Conservation (phyloP, 2,888 invertebrate genomes). For the Callyntrura guangdongensis region DNA sequence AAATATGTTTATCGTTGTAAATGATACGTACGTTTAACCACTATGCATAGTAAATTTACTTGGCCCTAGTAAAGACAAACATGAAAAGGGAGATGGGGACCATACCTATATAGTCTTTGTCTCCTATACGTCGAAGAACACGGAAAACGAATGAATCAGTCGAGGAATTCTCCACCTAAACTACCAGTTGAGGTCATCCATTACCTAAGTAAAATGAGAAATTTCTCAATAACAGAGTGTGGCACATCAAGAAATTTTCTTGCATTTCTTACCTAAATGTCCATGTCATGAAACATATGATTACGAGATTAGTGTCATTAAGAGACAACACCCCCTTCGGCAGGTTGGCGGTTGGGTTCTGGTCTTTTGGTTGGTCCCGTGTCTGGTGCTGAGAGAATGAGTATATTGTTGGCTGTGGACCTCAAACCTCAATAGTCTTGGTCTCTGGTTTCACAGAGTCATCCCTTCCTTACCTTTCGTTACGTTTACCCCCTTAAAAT, state of each 20-base stretch:
- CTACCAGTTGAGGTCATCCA: conserved; percentile 68
- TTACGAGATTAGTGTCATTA: conserved; percentile 85
- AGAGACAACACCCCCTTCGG: conserved; percentile 80
- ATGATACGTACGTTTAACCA: conserved; percentile 17
- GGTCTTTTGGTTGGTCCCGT: conserved; percentile 58
- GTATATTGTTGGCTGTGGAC: conserved; percentile 4
- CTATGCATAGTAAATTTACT: conserved; percentile 47
- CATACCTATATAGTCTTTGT: conserved; percentile 13
- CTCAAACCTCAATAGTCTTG: neutral
- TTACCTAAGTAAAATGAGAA: conserved; percentile 77
- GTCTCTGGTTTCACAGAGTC: conserved; percentile 48
- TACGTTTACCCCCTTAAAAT: too few species aligned
- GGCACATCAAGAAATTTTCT: conserved; percentile 61
- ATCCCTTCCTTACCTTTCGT: conserved; percentile 23
- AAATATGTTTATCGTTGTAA: conserved; percentile 4
- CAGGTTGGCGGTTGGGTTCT: conserved; percentile 72
- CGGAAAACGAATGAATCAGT: conserved; percentile 33
- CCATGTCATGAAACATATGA: conserved; percentile 81
- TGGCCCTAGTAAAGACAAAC: neutral
- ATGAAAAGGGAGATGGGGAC: neutral
- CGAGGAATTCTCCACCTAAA: conserved; percentile 36
- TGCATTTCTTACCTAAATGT: conserved; percentile 79
- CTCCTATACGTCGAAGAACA: neutral
- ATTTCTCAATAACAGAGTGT: conserved; percentile 72
- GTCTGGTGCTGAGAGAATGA: neutral